Conservation (phyloP, 2,888 invertebrate species). For the Drosophila bunnanda region DNA sequence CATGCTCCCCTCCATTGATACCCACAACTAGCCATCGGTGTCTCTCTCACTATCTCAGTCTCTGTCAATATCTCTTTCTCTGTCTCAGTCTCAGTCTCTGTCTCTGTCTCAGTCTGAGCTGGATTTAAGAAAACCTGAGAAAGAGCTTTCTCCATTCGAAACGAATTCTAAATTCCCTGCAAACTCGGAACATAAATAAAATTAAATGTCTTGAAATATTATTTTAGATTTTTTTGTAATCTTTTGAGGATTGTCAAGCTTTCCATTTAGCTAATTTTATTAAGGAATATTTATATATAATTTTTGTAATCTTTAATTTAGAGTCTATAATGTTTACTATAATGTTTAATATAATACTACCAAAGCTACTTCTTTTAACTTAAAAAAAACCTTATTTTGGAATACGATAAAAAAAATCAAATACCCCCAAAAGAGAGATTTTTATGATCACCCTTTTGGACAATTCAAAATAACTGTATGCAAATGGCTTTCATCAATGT, state of each 20-base stretch:
- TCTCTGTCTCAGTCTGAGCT: slow-evolving; percentile 28
- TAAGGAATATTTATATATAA: too few relatives aligned
- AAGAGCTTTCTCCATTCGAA: slow-evolving; percentile 44
- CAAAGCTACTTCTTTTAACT: background rate
- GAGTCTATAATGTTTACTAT: background rate
- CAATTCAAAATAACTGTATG: slow-evolving; percentile 19
- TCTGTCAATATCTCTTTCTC: too few relatives aligned
- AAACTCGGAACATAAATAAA: too few relatives aligned
- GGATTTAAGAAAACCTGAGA: slow-evolving; percentile 64
- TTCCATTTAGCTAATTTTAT: background rate
- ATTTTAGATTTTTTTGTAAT: background rate
- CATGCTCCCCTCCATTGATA: slow-evolving; percentile 16
- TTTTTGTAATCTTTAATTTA: background rate
- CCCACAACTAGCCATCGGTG: background rate
- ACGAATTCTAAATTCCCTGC: slow-evolving; percentile 21
- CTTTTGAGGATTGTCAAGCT: background rate
- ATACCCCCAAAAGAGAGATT: background rate
- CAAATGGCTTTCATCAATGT: slow-evolving; percentile 23
- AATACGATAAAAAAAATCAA: background rate
- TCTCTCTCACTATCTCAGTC: too few relatives aligned
- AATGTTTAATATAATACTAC: background rate
- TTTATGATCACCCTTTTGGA: background rate
- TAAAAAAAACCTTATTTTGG: background rate
- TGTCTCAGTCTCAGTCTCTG: too few relatives aligned
- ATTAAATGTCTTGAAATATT: background rate